phyloP scores from a whole-genome alignment of 2,113 vertebrate species.

The Hiodon alosoides region DNA sequence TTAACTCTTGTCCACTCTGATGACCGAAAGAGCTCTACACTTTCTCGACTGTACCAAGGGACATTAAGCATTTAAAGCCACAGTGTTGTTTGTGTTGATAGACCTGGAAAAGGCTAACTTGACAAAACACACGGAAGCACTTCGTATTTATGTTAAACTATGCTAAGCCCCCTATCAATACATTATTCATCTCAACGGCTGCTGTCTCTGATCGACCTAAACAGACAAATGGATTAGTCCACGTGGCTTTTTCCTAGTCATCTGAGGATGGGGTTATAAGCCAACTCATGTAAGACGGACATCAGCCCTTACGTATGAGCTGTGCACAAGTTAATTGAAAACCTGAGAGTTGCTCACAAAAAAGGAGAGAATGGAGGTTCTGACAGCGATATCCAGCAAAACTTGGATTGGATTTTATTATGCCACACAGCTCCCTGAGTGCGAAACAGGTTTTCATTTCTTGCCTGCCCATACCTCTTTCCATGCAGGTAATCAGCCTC shows the following conservation, averaged over 20 bases:
- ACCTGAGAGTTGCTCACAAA: not conserved
- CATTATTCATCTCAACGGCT: constrained; percentile 16
- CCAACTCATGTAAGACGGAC: constrained; percentile 7
- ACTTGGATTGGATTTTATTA: not conserved
- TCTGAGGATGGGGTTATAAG: not conserved
- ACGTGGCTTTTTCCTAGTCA: not conserved
- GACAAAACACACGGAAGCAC: not conserved
- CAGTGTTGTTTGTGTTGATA: not conserved
- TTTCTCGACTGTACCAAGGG: too few relatives aligned
- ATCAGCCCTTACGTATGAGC: not conserved
- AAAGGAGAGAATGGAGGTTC: not conserved
- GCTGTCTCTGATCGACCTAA: constrained; percentile 4
- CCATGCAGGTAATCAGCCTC: too few relatives aligned
- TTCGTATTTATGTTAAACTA: constrained; percentile 5
- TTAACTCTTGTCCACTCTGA: too few relatives aligned
- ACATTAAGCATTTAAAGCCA: not conserved
- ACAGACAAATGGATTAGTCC: constrained; percentile 15
- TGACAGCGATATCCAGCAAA: not conserved
- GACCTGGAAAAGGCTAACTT: not conserved
- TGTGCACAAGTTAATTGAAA: not conserved
- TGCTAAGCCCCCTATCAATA: constrained; percentile 10
- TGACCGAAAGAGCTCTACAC: too few relatives aligned
- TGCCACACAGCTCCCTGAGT: not conserved
- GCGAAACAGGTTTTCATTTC: too few relatives aligned
- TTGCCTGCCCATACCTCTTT: too few relatives aligned